Percentiles rank a stretch among this genome's conserved stretches.
Conservation (phyloP, 1,140 invertebrate species). For the Micrasema minimum region DNA sequence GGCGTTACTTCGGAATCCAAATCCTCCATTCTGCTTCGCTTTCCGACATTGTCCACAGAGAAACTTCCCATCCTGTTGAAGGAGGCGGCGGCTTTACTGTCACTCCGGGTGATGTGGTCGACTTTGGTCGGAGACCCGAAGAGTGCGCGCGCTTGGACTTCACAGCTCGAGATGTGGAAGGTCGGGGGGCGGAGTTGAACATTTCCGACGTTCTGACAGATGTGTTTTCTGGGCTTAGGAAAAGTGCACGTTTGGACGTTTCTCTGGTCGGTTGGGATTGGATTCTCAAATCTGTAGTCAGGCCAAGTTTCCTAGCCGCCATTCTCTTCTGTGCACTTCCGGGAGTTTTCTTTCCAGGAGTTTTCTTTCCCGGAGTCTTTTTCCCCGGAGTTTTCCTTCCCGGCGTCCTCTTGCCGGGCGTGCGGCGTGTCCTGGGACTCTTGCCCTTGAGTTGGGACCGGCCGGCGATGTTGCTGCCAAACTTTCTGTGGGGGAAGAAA, state of each 20-base stretch:
- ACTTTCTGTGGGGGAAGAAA: conserved; percentile 65
- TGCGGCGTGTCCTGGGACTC: conserved; percentile 58
- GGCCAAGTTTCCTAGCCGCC: conserved; percentile 59
- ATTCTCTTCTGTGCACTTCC: conserved; percentile 65
- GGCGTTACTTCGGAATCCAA: conserved; percentile 68
- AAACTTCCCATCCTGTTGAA: background rate
- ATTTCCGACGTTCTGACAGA: conserved; percentile 53
- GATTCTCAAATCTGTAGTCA: conserved; percentile 57
- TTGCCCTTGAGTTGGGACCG: conserved; percentile 53
- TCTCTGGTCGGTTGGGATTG: conserved; percentile 62
- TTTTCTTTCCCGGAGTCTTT: conserved; percentile 55
- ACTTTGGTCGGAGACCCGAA: conserved; percentile 65
- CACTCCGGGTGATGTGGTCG: conserved; percentile 39
- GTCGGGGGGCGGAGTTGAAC: conserved; percentile 54
- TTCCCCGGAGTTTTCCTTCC: conserved; percentile 59
- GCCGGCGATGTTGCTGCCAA: conserved; percentile 37
- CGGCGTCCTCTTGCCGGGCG: conserved; percentile 57
- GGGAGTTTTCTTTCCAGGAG: conserved; percentile 62
- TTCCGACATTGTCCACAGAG: conserved; percentile 32
- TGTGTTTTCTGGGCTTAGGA: conserved; percentile 72
- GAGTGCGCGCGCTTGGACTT: conserved; percentile 70
- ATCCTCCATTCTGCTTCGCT: conserved; percentile 52
- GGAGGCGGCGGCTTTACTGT: conserved; percentile 39
- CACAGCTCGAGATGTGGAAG: conserved; percentile 60
- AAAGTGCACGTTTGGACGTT: conserved; percentile 71